Base-by-base conservation (phyloP, 2,797 vertebrate genomes). In the Danio albolineatus region DNA sequence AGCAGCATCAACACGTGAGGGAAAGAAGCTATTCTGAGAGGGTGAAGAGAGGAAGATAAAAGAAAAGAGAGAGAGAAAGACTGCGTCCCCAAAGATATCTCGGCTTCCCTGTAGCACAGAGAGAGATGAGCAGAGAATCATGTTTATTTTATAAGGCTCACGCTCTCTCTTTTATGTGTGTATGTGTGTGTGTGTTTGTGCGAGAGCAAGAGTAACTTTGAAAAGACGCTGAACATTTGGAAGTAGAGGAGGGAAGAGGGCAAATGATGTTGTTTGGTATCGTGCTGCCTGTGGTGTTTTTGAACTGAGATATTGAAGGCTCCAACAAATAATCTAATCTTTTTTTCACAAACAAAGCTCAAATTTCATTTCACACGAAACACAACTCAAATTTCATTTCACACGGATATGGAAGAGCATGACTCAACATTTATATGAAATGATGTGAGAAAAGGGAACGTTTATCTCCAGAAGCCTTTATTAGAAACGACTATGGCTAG, bases 71-170 rank as follows among this genome's bases (percentile, higher is more conserved):
- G 74, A 44, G 41, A 66, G 62, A 57, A n/a, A n/a, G 51, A 59
- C 9, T 44, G 53, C 39, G 43, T 78, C 65, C 76, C 65, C 54
- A 60, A 48, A 69, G 76, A 74, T 41, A 57, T 53, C 61, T 73
- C 41, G 67, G 38, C 62, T 65, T 79, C 39, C 19, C 62, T 67
- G 61, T 49, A 60, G 76, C 69, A 78, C 14, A 56, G 46, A 69
- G 60, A 70, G 21, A 62, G 60, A 69, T 14, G 38, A 60, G 49
- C 39, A 62, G 72, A 56, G 70, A 49, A 21, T 56, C 62, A 80
- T 85, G 80, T 85, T 85, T 80, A 80, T 83, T 85, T 82, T 76
- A 85, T 83, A 60, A 79, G 73, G 7, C 64, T 78, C 53, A 62
- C 44, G 6, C 38, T 43, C 36, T 61, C 38, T 76, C 76, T 79